Evolutionary conservation across 2,113 vertebrate species (phyloP), one percentile per base, ranked within the genome.

Genomic region (Ctenodactylus gundi): DNA sequence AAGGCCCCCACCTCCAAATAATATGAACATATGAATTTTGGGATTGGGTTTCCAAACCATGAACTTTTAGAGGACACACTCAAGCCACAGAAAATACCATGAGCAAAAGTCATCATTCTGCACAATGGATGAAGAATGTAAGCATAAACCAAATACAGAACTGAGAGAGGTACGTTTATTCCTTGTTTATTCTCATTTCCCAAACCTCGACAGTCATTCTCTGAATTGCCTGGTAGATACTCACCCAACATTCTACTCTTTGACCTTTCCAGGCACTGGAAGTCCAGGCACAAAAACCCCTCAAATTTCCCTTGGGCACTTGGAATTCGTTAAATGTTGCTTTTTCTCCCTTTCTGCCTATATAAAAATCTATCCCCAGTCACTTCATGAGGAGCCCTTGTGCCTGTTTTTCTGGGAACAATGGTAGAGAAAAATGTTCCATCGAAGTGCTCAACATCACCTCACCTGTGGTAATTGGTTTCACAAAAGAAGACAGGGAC

Each of bases 391-490:
- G 81, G 90, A 97, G 94, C 96, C 88, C 80, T 97, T 81, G 83
- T 60, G 82, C 82, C 76, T 70, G n/a, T 39, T 41, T 36, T 67
- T 44, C 20, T 23, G 91, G 94, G 97, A 98, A 98, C 94, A 96
- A 83, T 39, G 27, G 84, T 11, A 92, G 14, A 2, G 96, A 90
- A 97, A 97, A 92, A 97, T 73, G 90, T 95, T 93, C 68, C 18
- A 53, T 55, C 60, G 88, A 85, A 96, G 96, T 98, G 97, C 97
- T 97, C 98, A 98, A 93, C 41, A 83, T 85, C 95, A 91, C 95
- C 94, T 98, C 97, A 98, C 97, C 96, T 94, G 97, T 90, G 85
- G 94, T 98, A 97, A 98, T 97, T 96, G 96, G 97, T 98, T 98
- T 98, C 91, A 92, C 75, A 76, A 97, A 95, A 68, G 97, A 95